A percentile compares a stretch with the other conserved stretches of the same genome.
phyloP scores from a whole-genome alignment of 1,140 invertebrate species.

The Asobara japonica region DNA sequence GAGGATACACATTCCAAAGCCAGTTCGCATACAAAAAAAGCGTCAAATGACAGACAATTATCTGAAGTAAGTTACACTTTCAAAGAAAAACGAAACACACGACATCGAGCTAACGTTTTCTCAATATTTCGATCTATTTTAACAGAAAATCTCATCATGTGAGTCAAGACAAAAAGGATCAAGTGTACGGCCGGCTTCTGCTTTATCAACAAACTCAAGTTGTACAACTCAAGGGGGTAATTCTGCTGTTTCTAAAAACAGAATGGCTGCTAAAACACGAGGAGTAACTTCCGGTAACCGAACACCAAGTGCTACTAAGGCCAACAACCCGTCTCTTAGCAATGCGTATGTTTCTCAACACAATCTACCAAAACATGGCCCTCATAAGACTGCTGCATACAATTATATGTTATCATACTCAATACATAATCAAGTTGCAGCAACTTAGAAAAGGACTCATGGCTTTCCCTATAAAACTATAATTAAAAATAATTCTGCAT shows the following conservation, averaged over 20 bases:
- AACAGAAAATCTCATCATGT: not conserved
- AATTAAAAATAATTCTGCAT: too few relatives aligned
- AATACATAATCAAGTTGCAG: too few relatives aligned
- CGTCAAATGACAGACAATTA: conserved; percentile 32
- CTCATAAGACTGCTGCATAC: too few relatives aligned
- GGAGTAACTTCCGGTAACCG: not conserved
- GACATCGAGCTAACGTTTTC: not conserved
- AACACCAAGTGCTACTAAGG: conserved; percentile 1
- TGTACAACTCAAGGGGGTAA: conserved; percentile 29
- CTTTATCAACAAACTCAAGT: conserved; percentile 41
- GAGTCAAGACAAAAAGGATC: conserved; percentile 6
- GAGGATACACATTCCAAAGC: conserved; percentile 28
- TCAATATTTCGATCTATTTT: conserved; percentile 16
- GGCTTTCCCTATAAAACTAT: too few relatives aligned
- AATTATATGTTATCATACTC: too few relatives aligned
- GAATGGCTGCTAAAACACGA: conserved; percentile 45
- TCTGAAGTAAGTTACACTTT: conserved; percentile 40
- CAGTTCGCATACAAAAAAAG: conserved; percentile 27
- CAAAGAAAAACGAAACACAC: conserved; percentile 28
- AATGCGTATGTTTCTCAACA: conserved; percentile 19
- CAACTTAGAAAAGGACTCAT: too few relatives aligned
- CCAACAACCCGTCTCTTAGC: conserved; percentile 28
- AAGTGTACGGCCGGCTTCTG: conserved; percentile 36
- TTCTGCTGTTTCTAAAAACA: conserved; percentile 34
- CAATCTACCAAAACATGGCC: not conserved